Evolutionary conservation across 2,888 invertebrate species (phyloP).

Genomic region (Phlogophora meticulosa): DNA sequence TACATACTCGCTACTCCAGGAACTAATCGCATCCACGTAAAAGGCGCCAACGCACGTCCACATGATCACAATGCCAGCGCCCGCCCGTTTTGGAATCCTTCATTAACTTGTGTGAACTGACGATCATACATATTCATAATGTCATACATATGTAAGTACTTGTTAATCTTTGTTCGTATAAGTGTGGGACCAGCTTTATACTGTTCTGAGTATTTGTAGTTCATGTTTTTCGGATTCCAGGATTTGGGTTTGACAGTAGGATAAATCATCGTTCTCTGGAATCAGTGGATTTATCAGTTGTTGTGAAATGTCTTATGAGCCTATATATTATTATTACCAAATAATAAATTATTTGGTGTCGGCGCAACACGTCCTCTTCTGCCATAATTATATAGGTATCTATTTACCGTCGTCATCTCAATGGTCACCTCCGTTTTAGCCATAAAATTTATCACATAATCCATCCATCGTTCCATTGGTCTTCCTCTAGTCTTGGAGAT

Average conservation of each 20-base stretch:
- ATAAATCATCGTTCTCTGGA: too few relatives aligned
- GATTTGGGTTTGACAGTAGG: not conserved
- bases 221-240: not conserved
- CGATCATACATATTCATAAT: constrained; percentile 56
- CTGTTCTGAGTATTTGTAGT: constrained; percentile 47
- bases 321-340: too few relatives aligned
- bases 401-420: too few relatives aligned
- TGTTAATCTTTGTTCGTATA: constrained; percentile 46
- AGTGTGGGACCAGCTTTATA: constrained; percentile 47
- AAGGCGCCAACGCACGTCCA: constrained; percentile 37
- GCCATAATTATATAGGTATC: too few relatives aligned
- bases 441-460: too few relatives aligned
- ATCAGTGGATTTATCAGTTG: too few relatives aligned
- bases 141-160: constrained; percentile 54
- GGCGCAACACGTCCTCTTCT: too few relatives aligned
- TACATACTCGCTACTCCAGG: constrained; percentile 24
- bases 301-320: too few relatives aligned
- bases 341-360: too few relatives aligned
- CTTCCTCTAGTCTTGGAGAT: not conserved
- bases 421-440: too few relatives aligned
- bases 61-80: constrained; percentile 34
- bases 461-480: too few relatives aligned
- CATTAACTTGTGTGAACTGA: constrained; percentile 55
- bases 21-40: constrained; percentile 30
- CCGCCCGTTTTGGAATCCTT: constrained; percentile 56